Percentiles rank a stretch among this genome's conserved stretches.
Conservation (phyloP, 2,113 vertebrate genomes). For the Recurvirostra avosetta region DNA sequence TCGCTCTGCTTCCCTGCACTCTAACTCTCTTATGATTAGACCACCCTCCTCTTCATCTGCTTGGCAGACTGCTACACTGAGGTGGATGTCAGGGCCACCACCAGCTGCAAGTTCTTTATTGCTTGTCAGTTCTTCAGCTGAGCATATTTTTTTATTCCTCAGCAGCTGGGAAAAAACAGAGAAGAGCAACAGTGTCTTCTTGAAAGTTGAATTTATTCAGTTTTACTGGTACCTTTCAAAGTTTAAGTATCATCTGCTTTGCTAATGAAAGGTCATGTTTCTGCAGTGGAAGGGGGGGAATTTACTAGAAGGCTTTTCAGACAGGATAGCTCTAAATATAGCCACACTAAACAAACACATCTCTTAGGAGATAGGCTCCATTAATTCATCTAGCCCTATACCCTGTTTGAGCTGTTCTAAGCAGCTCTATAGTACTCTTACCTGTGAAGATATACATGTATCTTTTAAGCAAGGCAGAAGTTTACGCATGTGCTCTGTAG, state of each 20-base stretch:
- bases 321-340: background rate
- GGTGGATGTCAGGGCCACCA: background rate
- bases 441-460: background rate
- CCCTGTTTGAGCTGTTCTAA: background rate
- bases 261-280: background rate
- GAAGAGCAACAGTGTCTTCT: background rate
- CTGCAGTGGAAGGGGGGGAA: background rate
- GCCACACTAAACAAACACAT: background rate
- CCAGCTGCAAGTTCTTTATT: background rate
- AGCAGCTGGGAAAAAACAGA: background rate
- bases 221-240: background rate
- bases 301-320: background rate
- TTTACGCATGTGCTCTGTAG: background rate
- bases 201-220: background rate
- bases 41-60: conserved; percentile 39
- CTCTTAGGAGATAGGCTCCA: background rate
- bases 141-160: background rate
- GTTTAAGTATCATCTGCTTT: background rate
- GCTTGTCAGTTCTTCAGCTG: background rate
- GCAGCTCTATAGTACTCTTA: background rate
- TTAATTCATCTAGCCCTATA: background rate
- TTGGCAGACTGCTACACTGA: background rate
- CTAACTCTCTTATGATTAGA: background rate
- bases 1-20: background rate
- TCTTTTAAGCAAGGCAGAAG: background rate